Evolutionary conservation across 2,888 invertebrate genomes (phyloP).

Genomic region (Xestia ashworthii): DNA sequence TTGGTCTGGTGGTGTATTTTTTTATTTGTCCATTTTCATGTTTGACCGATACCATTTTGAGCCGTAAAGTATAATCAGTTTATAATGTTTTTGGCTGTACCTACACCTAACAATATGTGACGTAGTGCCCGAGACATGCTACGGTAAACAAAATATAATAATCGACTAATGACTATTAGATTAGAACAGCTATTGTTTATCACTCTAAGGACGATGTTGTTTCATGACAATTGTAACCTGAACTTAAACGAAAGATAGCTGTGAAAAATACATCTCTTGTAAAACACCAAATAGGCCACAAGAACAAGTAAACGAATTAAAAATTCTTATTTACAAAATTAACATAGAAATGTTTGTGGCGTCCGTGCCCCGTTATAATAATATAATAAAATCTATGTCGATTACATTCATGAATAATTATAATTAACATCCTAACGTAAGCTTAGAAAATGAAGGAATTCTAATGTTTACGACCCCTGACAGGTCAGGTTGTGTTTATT

Average conservation of each 20-base stretch:
- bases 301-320: conserved; percentile 39
- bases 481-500: neutral
- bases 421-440: conserved; percentile 14
- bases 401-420: conserved; percentile 60
- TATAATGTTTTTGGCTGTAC: too few relatives aligned
- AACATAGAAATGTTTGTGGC: conserved; percentile 53
- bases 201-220: too few relatives aligned
- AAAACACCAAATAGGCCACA: conserved; percentile 24
- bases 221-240: neutral
- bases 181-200: neutral
- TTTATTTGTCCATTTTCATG: neutral
- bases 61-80: neutral
- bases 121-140: neutral
- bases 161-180: neutral
- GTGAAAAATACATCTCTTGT: conserved; percentile 23
- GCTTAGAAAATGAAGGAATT: conserved; percentile 26
- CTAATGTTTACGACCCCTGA: conserved; percentile 11
- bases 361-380: conserved; percentile 50
- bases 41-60: neutral
- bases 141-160: neutral
- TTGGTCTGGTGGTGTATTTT: neutral
- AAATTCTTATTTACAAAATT: conserved; percentile 52
- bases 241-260: neutral
- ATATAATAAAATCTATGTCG: conserved; percentile 32
- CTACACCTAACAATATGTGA: neutral